Conservation (phyloP, 2,888 invertebrate genomes). For the Phoronis australis region DNA sequence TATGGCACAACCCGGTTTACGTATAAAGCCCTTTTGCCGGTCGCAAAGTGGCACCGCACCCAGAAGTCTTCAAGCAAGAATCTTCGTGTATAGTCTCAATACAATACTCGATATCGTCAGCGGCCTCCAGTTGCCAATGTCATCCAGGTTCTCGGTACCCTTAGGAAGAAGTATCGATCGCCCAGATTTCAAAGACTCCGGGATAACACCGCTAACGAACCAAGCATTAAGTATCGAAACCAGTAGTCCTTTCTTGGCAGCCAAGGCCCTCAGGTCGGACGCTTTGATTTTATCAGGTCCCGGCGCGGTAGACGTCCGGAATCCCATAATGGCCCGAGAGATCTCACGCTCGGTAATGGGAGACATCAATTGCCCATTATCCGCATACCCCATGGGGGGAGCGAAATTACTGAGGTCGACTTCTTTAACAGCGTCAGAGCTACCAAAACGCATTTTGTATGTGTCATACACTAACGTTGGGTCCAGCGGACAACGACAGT, state of each 20-base stretch:
- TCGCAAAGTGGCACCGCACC: background rate
- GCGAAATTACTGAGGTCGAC: too few species aligned
- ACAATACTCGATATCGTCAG: conserved; percentile 11
- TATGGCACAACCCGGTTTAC: background rate
- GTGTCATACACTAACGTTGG: too few species aligned
- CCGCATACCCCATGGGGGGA: too few species aligned
- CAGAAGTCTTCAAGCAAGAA: too few species aligned
- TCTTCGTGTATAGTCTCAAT: too few species aligned
- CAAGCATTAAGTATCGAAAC: too few species aligned
- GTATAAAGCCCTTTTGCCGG: background rate
- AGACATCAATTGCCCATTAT: too few species aligned
- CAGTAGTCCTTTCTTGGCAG: background rate
- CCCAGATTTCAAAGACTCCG: conserved; percentile 1
- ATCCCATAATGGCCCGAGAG: too few species aligned
- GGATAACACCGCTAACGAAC: conserved; percentile 1
- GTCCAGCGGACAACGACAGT: conserved; percentile 6
- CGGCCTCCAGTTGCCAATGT: conserved; percentile 11
- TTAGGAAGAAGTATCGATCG: conserved; percentile 10
- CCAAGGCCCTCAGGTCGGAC: too few species aligned
- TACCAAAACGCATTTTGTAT: conserved; percentile 7
- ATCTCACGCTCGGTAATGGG: too few species aligned
- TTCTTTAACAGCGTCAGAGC: conserved; percentile 1
- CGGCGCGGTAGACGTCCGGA: too few species aligned
- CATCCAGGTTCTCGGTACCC: conserved; percentile 3
- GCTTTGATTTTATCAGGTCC: too few species aligned